Evolutionary conservation across 2,797 vertebrate species (phyloP).

Genomic region (Ibycter americanus): DNA sequence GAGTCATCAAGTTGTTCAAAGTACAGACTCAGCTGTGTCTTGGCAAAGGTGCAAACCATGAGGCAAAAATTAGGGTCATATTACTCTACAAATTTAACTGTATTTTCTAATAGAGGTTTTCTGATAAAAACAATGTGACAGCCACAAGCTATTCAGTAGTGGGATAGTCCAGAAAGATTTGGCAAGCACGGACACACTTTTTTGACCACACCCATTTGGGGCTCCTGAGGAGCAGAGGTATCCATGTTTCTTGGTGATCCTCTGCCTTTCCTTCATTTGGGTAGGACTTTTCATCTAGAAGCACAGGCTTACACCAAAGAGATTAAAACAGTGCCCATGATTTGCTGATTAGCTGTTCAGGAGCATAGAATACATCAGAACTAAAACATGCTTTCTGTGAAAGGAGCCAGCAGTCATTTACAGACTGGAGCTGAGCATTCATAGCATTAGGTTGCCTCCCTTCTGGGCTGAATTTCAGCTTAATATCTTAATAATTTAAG

Average conservation of each 20-base stretch:
- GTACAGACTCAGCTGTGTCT: not conserved
- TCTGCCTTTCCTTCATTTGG: not conserved
- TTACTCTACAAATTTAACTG: not conserved
- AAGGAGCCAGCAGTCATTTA: not conserved
- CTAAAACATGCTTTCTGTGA: not conserved
- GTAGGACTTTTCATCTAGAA: not conserved
- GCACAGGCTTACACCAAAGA: not conserved
- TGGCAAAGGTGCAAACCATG: not conserved
- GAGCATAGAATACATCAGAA: not conserved
- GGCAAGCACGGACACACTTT: not conserved
- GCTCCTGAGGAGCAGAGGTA: not conserved
- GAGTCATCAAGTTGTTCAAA: not conserved
- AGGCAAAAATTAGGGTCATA: not conserved
- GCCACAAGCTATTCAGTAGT: not conserved
- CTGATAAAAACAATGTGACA: not conserved
- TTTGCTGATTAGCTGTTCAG: not conserved
- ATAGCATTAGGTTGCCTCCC: not conserved
- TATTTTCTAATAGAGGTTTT: not conserved
- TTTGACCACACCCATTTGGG: not conserved
- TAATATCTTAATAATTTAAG: constrained; percentile 9
- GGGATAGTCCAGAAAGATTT: not conserved
- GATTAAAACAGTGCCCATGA: not conserved
- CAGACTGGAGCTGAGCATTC: not conserved
- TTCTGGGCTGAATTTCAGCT: not conserved
- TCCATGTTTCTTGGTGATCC: not conserved